Evolutionary conservation across 2,113 vertebrate species (phyloP).

Genomic region (Centropristis striata): DNA sequence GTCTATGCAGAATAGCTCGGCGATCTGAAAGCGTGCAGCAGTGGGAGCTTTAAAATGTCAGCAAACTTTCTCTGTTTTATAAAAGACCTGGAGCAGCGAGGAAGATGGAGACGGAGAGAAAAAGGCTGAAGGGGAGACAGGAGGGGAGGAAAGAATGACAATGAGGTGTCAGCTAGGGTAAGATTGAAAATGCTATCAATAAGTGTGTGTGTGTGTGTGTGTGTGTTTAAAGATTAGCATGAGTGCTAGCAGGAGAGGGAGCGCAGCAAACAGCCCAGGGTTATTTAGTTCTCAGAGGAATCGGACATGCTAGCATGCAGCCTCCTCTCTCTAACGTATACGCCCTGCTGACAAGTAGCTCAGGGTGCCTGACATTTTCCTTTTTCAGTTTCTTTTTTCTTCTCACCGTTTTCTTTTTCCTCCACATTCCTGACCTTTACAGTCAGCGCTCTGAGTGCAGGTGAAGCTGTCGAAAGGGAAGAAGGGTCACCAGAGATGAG

Average conservation of each 20-base stretch:
- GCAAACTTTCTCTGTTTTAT: conserved; percentile 10
- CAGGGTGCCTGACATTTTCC: conserved; percentile 54
- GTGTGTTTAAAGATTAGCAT: conserved; percentile 31
- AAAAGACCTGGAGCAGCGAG: conserved; percentile 4
- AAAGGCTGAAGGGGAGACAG: neutral
- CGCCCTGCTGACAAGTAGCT: conserved; percentile 40
- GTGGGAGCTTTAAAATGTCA: conserved; percentile 22
- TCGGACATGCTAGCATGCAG: conserved; percentile 17
- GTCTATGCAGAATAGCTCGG: neutral
- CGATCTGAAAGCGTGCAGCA: neutral
- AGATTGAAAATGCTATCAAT: conserved; percentile 16
- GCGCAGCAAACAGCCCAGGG: conserved; percentile 47
- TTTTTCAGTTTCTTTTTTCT: neutral
- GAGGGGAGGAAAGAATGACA: conserved; percentile 27
- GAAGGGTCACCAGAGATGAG: conserved; percentile 11
- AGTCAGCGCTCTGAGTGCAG: conserved; percentile 12
- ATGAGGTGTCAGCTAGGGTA: conserved; percentile 12
- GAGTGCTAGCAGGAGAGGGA: conserved; percentile 16
- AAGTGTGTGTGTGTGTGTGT: neutral
- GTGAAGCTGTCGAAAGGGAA: conserved; percentile 4
- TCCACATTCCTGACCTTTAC: conserved; percentile 57
- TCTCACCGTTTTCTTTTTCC: conserved; percentile 8
- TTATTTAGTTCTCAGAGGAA: conserved; percentile 60
- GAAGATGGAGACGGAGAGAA: conserved; percentile 13
- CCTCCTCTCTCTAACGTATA: neutral